Evolutionary conservation across 2,113 vertebrate genomes (phyloP).

Genomic region (Sylvietta virens): DNA sequence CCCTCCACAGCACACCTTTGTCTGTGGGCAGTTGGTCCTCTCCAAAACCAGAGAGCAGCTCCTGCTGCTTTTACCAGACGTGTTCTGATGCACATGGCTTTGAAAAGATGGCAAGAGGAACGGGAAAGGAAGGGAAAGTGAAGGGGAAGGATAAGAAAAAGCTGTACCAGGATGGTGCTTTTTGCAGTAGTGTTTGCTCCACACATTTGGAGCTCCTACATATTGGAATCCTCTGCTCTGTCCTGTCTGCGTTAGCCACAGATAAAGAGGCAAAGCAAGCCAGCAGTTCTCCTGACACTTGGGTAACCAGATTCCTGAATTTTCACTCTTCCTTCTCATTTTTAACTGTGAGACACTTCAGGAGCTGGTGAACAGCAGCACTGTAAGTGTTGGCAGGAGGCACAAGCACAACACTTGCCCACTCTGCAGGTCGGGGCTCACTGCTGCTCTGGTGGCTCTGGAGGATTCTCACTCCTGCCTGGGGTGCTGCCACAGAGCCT

Average conservation of each 20-base stretch:
- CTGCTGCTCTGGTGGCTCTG: background rate
- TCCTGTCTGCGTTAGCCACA: background rate
- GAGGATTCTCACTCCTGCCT: background rate
- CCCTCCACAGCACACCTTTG: background rate
- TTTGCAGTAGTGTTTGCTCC: background rate
- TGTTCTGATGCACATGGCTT: background rate
- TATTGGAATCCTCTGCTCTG: background rate
- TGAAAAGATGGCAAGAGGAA: background rate
- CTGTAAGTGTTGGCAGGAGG: background rate
- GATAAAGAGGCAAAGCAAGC: background rate
- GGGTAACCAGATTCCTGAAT: background rate
- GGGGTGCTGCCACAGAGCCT: background rate
- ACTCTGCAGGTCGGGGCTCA: accelerated
- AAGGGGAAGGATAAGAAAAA: background rate
- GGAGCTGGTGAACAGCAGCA: background rate
- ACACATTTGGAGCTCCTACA: background rate
- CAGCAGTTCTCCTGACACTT: background rate
- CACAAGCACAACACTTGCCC: background rate
- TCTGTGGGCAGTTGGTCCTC: background rate
- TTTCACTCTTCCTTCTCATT: background rate
- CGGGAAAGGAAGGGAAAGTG: background rate
- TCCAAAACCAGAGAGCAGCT: background rate
- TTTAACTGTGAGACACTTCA: background rate
- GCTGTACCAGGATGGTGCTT: background rate
- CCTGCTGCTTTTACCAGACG: background rate